Evolutionary conservation across 2,888 invertebrate genomes (phyloP).

Genomic region (Hyalella azteca): DNA sequence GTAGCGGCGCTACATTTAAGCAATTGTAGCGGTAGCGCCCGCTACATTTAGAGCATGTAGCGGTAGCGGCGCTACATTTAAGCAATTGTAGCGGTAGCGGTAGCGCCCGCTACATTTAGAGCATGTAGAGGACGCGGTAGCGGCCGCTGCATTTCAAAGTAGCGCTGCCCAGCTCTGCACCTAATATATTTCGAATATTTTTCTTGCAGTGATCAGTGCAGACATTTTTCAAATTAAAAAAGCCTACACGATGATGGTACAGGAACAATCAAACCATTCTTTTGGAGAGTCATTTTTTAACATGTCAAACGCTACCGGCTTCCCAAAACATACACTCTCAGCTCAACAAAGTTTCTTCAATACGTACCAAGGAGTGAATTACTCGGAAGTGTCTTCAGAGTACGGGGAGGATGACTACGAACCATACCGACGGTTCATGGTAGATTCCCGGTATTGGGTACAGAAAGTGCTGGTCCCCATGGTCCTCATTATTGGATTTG

Average conservation of each 20-base stretch:
- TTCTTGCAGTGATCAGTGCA: too few relatives aligned
- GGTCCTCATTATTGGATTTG: slow-evolving; percentile 72
- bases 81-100: too few relatives aligned
- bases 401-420: neutral
- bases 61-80: too few relatives aligned
- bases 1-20: too few relatives aligned
- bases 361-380: neutral
- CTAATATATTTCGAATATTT: too few relatives aligned
- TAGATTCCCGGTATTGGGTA: slow-evolving; percentile 62
- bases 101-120: too few relatives aligned
- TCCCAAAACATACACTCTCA: neutral
- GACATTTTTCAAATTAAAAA: neutral
- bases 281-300: neutral
- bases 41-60: too few relatives aligned
- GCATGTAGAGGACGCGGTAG: too few relatives aligned
- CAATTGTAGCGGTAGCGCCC: too few relatives aligned
- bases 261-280: neutral
- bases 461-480: slow-evolving; percentile 72
- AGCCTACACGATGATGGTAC: neutral
- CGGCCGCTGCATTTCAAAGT: too few relatives aligned
- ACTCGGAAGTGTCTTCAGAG: neutral
- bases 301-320: neutral
- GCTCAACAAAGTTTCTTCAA: neutral
- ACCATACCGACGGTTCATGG: slow-evolving; percentile 4
- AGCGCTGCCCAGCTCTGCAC: too few relatives aligned